Base-by-base conservation (phyloP, 2,888 invertebrate species). In the Idaea aversata region DNA sequence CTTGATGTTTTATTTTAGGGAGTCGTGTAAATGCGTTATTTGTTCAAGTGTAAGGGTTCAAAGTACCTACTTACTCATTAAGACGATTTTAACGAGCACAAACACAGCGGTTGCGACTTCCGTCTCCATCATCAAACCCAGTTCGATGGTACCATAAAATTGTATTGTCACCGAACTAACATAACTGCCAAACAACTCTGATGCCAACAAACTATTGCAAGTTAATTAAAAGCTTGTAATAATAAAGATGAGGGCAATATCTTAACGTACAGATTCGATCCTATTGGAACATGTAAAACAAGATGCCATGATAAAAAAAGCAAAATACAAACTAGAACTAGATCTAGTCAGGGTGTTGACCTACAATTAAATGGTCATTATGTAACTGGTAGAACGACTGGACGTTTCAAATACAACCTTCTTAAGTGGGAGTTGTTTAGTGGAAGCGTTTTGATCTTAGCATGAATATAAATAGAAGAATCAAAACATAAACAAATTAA, bases 301-400 rank as follows among this genome's bases (percentile, higher is more conserved):
- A 57, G 34, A 57, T 36, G 63, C 70, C 68, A 68, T 70, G 67
- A 7, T 13, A 47, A 73, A 72, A 68, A 72, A 64, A 68, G 67
- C 65, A 70, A 62, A 69, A 72, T 71, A 72, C 71, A 71, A 72
- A 73, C 70, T 73, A 70, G 70, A 70, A 67, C 67, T 68, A 72
- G 68, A 66, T 64, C 61, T 63, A 58, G 47, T 57, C 66, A 84
- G 86, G 80, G 71, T 84, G 80, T 86, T 87, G 84, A 87, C 84
- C 87, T 75, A 81, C 81, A 84, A 88, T 88, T 87, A 88, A 84
- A 87, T 82, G 79, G 75, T 81, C 83, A 77, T 87, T 85, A 85
- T 77, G 80, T 82, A 77, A 81, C 77, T 71, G 64, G 75, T 76
- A 71, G 80, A 77, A 72, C 75, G 72, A 78, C 74, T 76, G 72